Evolutionary conservation across 92 coral and sea anemone species (phyloP).

Genomic region (Heteractis magnifica): DNA sequence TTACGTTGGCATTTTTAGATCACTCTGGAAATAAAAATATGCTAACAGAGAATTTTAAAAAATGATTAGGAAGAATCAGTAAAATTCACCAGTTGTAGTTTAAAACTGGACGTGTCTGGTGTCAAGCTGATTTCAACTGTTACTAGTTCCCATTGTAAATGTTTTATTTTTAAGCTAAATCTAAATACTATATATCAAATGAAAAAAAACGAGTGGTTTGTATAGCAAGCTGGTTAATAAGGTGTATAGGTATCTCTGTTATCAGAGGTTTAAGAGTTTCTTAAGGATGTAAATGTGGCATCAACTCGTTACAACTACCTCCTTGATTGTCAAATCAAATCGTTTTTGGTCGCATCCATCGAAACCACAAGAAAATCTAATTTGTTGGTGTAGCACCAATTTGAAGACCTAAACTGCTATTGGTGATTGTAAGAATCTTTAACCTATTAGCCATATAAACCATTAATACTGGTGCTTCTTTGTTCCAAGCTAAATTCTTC

Average conservation of each 20-base stretch:
- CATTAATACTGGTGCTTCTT: neutral
- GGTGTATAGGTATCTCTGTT: neutral
- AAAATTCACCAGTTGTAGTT: too few species aligned
- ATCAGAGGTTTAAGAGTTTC: neutral
- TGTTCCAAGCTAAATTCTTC: neutral
- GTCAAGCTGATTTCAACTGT: too few species aligned
- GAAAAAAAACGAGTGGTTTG: too few species aligned
- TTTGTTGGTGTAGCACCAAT: slow-evolving; percentile 12
- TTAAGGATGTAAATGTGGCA: neutral
- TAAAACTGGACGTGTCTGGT: too few species aligned
- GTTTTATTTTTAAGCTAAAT: too few species aligned
- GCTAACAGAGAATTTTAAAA: too few species aligned
- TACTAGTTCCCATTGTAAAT: too few species aligned
- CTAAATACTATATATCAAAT: too few species aligned
- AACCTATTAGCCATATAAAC: slow-evolving; percentile 11
- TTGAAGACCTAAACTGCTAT: slow-evolving; percentile 15
- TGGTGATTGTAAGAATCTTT: neutral
- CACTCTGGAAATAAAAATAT: too few species aligned
- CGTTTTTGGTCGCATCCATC: neutral
- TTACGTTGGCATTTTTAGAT: too few species aligned
- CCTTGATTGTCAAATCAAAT: slow-evolving; percentile 12
- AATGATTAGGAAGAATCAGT: too few species aligned
- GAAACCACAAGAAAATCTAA: slow-evolving; percentile 18
- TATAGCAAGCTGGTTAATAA: too few species aligned
- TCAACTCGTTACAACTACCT: neutral